Conservation (phyloP, 2,797 vertebrate genomes). For the Cryptoprocta ferox region DNA sequence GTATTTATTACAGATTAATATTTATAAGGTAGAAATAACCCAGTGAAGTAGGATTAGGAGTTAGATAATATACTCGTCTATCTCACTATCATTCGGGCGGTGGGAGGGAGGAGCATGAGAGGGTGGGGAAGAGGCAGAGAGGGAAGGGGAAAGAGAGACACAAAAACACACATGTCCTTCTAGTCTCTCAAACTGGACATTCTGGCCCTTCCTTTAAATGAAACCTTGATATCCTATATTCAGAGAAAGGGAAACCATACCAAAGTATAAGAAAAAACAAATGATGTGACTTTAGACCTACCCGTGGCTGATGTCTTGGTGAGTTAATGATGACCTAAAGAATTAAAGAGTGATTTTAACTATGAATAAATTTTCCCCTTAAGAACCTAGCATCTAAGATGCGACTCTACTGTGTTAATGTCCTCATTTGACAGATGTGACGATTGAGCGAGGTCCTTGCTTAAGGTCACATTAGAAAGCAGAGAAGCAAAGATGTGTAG, state of each 20-base stretch:
- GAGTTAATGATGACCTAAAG: background rate
- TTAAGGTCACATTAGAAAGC: background rate
- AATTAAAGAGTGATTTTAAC: constrained; percentile 36
- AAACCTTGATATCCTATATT: background rate
- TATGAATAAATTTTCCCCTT: constrained; percentile 28
- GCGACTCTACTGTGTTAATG: background rate
- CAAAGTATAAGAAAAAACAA: background rate
- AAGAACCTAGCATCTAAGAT: background rate
- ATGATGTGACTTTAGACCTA: background rate
- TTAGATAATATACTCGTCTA: background rate
- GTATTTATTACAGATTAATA: background rate
- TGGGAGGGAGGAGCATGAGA: background rate
- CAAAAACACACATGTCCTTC: background rate
- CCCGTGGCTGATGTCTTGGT: background rate
- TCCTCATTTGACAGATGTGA: background rate
- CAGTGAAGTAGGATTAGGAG: background rate
- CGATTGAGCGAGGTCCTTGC: background rate
- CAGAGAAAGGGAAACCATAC: background rate
- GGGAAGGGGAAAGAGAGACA: background rate
- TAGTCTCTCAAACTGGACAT: background rate
- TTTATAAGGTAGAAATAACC: constrained; percentile 9
- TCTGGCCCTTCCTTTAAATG: background rate
- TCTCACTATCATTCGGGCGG: background rate
- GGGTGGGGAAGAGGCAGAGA: too few species aligned
- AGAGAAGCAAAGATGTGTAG: background rate